phyloP scores from a whole-genome alignment of 2,113 vertebrate genomes.

The Nyctereutes procyonoides region DNA sequence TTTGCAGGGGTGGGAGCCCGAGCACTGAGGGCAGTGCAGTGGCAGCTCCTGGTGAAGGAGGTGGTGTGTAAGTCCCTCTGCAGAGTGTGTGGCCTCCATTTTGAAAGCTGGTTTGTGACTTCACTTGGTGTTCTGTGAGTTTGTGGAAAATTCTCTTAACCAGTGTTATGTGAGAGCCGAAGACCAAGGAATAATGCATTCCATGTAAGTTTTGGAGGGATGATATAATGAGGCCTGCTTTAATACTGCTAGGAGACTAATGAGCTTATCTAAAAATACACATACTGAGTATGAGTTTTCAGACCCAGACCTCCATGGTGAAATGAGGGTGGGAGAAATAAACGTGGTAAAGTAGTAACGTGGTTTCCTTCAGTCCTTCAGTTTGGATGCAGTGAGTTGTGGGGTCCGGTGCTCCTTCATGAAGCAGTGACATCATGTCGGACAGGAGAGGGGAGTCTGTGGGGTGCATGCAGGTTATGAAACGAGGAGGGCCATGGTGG shows the following conservation, averaged over 20 bases:
- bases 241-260: not conserved
- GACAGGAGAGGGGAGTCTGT: accelerated
- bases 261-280: not conserved
- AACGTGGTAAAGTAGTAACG: not conserved
- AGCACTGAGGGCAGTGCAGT: not conserved
- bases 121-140: not conserved
- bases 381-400: not conserved
- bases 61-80: not conserved
- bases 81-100: not conserved
- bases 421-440: accelerated
- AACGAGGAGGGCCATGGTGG: too few species aligned
- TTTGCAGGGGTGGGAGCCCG: not conserved
- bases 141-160: not conserved
- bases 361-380: not conserved
- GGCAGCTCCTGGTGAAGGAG: not conserved
- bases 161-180: not conserved
- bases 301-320: not conserved
- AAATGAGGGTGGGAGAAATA: not conserved
- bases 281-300: not conserved
- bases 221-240: not conserved
- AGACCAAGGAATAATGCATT: not conserved
- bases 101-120: not conserved
- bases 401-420: not conserved
- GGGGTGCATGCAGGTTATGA: not conserved
- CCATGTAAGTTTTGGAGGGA: not conserved